Base-by-base conservation (phyloP, 2,888 invertebrate genomes). In the Callyntrura sp. region DNA sequence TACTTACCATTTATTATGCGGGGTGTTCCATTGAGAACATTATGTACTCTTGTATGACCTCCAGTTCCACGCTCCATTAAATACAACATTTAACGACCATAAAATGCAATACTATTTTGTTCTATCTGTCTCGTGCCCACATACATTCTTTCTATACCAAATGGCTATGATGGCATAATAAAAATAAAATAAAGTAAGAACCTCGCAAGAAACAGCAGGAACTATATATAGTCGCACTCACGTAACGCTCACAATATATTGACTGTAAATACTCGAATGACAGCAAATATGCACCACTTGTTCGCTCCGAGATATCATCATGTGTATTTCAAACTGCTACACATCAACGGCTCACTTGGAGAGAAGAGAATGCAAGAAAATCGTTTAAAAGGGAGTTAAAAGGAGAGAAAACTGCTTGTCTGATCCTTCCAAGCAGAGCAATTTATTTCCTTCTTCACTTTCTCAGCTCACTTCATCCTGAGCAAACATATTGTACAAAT, bases 401-500 rank as follows among this genome's bases (percentile, higher is more conserved):
- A 87, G 79, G 81, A 88, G 79, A 90, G 88, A 76, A 83, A 83
- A 83, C 76, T 88, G 76, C 88, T 88, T 78, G 87, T 88, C 73
- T 82, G 90, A 85, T 85, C 62, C 87, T 84, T 87, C 90, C 84
- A 88, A 88, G 90, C 90, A 90, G 87, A 88, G 90, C 90, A 90
- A 90, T 90, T 90, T 90, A 90, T 90, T 90, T 90, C 82, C 85
- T 90, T 81, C 85, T 83, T 88, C 87, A 86, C 86, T 86, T 86
- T 70, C 86, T 78, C 86, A 79, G 78, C 25, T 85, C 85, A 76
- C 78, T 85, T 85, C 85, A 76, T 79, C 68, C 86, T 68, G 20
- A 78, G 79, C 79, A 86, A 86, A 88, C 87, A 82, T 90, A 90
- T 90, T 90, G 90, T 85, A 88, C 90, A 90, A 88, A 90, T 90